A percentile compares a stretch with the other conserved stretches of the same genome.
Evolutionary conservation across 2,888 invertebrate species (phyloP).

Genomic region (Leucophenga montana): DNA sequence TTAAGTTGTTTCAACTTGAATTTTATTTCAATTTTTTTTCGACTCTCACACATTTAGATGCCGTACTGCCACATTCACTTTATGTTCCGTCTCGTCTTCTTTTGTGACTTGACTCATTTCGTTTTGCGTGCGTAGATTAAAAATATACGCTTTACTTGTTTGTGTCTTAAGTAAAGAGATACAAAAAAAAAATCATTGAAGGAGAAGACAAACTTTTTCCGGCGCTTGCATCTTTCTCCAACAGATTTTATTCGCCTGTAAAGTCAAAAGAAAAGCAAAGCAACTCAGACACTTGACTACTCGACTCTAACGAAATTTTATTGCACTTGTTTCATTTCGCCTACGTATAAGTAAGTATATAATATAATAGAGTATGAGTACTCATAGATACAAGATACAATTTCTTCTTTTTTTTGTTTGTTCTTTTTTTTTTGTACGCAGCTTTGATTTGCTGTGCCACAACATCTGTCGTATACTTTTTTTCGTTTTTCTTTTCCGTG

Average conservation of each 20-base stretch:
- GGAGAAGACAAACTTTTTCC: slow-evolving; percentile 1
- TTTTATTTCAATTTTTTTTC: slow-evolving; percentile 17
- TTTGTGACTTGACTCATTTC: neutral
- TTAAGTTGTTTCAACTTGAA: slow-evolving; percentile 21
- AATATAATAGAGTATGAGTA: too few species aligned
- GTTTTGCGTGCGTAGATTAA: neutral
- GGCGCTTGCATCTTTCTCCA: neutral
- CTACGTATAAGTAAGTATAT: too few species aligned
- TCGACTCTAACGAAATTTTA: slow-evolving; percentile 46
- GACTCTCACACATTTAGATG: neutral
- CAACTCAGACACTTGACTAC: neutral
- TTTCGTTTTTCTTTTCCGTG: slow-evolving; percentile 35
- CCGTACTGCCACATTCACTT: neutral
- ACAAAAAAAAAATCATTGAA: too few species aligned
- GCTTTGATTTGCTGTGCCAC: slow-evolving; percentile 58
- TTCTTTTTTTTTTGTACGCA: slow-evolving; percentile 51
- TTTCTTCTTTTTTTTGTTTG: neutral
- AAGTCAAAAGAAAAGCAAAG: neutral
- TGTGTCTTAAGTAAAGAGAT: neutral
- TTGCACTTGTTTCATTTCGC: slow-evolving; percentile 48
- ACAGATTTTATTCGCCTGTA: slow-evolving; percentile 1
- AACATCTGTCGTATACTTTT: slow-evolving; percentile 18
- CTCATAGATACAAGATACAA: too few species aligned
- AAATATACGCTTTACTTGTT: slow-evolving; percentile 1
- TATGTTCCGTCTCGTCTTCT: neutral